phyloP scores from a whole-genome alignment of 1,140 invertebrate species.

The Brevipalpus yothersi region DNA sequence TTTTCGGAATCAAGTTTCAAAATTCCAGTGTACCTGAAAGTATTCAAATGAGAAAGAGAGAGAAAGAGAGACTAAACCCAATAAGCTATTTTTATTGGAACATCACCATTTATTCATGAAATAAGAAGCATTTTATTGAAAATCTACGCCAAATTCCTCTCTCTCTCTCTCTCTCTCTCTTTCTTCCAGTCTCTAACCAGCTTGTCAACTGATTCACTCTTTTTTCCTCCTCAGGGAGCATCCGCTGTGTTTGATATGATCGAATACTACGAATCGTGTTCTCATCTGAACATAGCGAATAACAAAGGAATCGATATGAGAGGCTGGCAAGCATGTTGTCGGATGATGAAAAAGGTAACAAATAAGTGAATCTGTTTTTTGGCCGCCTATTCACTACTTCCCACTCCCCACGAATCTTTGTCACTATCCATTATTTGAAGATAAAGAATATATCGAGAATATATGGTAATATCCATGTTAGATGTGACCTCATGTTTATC shows the following conservation, averaged over 20 bases:
- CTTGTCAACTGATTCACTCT: not conserved
- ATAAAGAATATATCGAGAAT: too few species aligned
- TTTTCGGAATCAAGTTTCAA: too few species aligned
- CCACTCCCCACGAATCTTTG: too few species aligned
- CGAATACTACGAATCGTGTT: constrained; percentile 64
- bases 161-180: not conserved
- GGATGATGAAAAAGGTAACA: constrained; percentile 47
- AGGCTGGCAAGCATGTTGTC: constrained; percentile 52
- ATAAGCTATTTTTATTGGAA: not conserved
- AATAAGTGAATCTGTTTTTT: not conserved
- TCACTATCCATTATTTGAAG: too few species aligned
- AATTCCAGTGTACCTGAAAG: too few species aligned
- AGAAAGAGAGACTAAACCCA: too few species aligned
- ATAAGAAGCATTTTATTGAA: too few species aligned
- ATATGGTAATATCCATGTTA: too few species aligned
- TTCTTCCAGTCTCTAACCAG: not conserved
- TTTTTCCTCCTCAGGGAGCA: constrained; percentile 20
- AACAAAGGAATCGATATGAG: constrained; percentile 41
- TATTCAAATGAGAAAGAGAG: too few species aligned
- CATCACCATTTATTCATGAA: too few species aligned
- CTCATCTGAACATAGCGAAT: constrained; percentile 44
- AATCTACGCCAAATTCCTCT: not conserved
- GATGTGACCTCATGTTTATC: too few species aligned
- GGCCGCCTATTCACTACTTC: too few species aligned
- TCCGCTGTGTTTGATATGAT: constrained; percentile 68